Evolutionary conservation across 1,140 invertebrate genomes (phyloP), one percentile per base, ranked within the genome.

Genomic region (Micrasema minimum): DNA sequence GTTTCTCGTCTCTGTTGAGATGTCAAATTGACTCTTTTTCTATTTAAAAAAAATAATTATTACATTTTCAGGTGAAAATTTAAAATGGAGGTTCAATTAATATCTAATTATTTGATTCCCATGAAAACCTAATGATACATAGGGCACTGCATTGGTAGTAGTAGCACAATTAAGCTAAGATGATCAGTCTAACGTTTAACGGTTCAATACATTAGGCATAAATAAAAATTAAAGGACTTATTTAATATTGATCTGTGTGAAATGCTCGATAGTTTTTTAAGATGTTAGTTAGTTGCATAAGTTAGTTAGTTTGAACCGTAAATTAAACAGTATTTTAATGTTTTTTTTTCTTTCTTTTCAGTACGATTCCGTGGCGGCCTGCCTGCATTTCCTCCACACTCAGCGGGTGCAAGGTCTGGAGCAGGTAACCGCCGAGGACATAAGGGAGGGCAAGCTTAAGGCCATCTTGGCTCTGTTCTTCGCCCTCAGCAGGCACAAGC

Each of bases 391-490:
- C 76, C 87, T 97, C 62, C 88, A 90, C 31, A 87, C 89, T 59
- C 89, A 96, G 77, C 88, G 96, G 75, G 95, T 96, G 51, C 93
- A 96, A 71, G 91, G 92, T 76, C 87, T 97, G 70, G 93, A 95
- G 77, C 92, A 91, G 77, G 90, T 98, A 50, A 92, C 91, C 76
- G 92, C 94, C 50, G 91, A 91, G 78, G 94, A 96, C 83, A 90
- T 96, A 72, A 88, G 92, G 71, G 92, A 95, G 80, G 96, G 95
- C 72, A 95, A 92, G 80, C 83, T 96, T 72, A 96, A 95, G 85
- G 90, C 94, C 23, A 95, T 97, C 57, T 85, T 98, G 18, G 95
- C 94, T n/a, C 86, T 98, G 55, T 96, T 98, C 85, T 98, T 97
- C 81, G 94, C 94, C 74, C 86, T 98, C 59, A 97, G 95, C 38